A percentile compares a stretch with the other conserved stretches of the same genome.
phyloP scores from a whole-genome alignment of 2,113 vertebrate genomes.

The Bostrychus sinensis region DNA sequence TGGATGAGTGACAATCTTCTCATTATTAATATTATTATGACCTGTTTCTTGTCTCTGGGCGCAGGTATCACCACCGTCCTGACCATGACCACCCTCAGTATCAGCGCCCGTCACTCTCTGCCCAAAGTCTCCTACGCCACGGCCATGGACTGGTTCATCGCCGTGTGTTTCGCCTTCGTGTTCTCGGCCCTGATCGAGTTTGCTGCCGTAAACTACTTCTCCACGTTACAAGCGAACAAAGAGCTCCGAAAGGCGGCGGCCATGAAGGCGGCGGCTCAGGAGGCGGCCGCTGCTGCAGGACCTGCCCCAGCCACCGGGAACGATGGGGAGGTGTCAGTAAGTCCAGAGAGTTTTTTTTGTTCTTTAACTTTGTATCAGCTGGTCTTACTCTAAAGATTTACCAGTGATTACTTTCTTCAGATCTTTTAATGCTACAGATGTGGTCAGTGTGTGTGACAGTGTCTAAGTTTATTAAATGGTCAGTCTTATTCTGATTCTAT shows the following conservation, averaged over 20 bases:
- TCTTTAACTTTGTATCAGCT: too few species aligned
- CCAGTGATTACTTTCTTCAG: too few species aligned
- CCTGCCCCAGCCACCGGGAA: slow-evolving; percentile 35
- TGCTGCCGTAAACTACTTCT: slow-evolving; percentile 97
- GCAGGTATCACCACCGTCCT: slow-evolving; percentile 95
- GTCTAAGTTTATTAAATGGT: too few species aligned
- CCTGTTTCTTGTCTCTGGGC: slow-evolving; percentile 4
- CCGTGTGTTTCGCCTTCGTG: slow-evolving; percentile 96
- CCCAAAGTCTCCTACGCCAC: slow-evolving; percentile 97
- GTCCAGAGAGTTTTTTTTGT: slow-evolving; percentile 23
- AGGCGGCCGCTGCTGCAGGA: slow-evolving; percentile 71
- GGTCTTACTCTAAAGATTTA: too few species aligned
- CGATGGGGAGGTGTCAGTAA: slow-evolving; percentile 87
- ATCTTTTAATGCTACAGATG: too few species aligned
- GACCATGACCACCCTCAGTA: slow-evolving; percentile 96
- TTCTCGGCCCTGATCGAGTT: slow-evolving; percentile 98
- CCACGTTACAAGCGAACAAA: slow-evolving; percentile 90
- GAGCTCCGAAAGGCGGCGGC: slow-evolving; percentile 82
- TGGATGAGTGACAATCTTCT: too few species aligned
- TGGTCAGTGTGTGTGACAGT: too few species aligned
- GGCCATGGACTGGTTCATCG: slow-evolving; percentile 98
- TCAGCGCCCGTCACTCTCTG: slow-evolving; percentile 92
- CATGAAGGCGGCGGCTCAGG: slow-evolving; percentile 77
- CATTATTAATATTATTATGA: background rate
- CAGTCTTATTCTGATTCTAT: too few species aligned